Percentiles rank a stretch among this genome's conserved stretches.
Conservation (phyloP, 37 sponge, comb jelly and placozoan species). For the Aplysina aerophoba region DNA sequence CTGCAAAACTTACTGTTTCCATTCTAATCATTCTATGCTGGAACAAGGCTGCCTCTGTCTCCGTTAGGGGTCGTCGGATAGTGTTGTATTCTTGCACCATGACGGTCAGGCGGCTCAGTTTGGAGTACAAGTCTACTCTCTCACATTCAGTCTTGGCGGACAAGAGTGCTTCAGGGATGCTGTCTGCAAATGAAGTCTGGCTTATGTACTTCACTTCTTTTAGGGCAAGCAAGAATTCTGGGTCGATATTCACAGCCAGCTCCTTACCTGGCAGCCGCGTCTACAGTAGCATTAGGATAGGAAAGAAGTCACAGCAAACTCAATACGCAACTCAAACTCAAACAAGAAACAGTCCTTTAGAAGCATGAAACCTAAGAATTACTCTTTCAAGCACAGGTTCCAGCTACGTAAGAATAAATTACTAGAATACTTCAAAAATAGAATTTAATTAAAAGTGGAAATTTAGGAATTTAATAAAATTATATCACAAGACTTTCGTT, state of each 20-base stretch:
- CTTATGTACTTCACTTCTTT: constrained; percentile 17
- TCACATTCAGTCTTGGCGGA: neutral
- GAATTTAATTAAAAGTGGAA: no score
- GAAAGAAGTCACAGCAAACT: neutral
- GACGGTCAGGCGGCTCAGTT: constrained; percentile 27
- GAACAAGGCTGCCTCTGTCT: constrained; percentile 49
- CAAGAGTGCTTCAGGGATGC: neutral
- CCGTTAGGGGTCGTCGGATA: constrained; percentile 40
- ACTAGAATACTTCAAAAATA: no score
- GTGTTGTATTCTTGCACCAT: constrained; percentile 57
- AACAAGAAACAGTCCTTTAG: no score
- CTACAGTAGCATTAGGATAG: neutral
- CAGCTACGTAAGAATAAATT: no score
- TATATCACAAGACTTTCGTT: no score
- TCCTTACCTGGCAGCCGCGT: neutral
- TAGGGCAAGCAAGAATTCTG: neutral
- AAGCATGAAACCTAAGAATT: no score
- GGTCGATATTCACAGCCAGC: constrained; percentile 1
- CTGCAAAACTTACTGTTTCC: constrained; percentile 42
- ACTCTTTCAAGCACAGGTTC: no score
- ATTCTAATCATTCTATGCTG: constrained; percentile 63
- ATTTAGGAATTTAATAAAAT: no score
- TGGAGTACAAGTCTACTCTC: neutral
- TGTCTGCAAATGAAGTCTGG: neutral
- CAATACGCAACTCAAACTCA: no score